Base-by-base conservation (phyloP, 2,888 invertebrate species). In the Bugula neritina region DNA sequence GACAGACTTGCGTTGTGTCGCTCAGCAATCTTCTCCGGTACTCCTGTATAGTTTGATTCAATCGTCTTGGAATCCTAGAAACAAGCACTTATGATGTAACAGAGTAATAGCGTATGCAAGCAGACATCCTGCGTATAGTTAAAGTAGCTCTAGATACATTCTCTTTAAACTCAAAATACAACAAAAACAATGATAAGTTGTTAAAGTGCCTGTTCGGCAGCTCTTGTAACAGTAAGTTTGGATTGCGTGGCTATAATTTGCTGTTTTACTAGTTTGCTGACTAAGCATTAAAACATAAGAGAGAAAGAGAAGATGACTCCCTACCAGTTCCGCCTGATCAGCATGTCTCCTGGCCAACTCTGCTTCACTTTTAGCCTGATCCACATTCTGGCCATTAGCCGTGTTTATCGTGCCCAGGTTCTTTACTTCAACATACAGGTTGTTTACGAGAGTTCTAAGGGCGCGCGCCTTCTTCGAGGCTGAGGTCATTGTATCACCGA, bases 331-430 rank as follows among this genome's bases (percentile, higher is more conserved):
- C 3, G 84, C 84, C 73, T 79, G 75, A 70, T 81, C 77, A 21
- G 85, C 89, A 0, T 92, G 90, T 71, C 90, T 88, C 0, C 89
- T 88, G 1, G 94, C 92, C 75, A 89, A 88, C 71, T 88, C 87
- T 21, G 80, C 82, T 21, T 77, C 91, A 75, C 89, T 88, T 80
- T 90, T 90, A 0, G 94, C 92, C 80, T 91, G 90, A 76, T 90
- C 89, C 5, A 94, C 91, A 72, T 91, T 90, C 72, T 90, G 88
- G 78, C 91, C 90, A 81, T 94, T 94, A 82, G 90, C 90, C 1
- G 91, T 88, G 74, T 92, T 91, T 79, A 91, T 90, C 77, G 90
- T 90, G 80, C 92, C 91, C 55, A 96, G 86, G 72, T 89, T 88
- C 73, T 89, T 90, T 25, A 95, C 86, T 73, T 90, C 89, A 0